Conservation (phyloP, 1,140 invertebrate species). For the Homalodisca vitripennis region DNA sequence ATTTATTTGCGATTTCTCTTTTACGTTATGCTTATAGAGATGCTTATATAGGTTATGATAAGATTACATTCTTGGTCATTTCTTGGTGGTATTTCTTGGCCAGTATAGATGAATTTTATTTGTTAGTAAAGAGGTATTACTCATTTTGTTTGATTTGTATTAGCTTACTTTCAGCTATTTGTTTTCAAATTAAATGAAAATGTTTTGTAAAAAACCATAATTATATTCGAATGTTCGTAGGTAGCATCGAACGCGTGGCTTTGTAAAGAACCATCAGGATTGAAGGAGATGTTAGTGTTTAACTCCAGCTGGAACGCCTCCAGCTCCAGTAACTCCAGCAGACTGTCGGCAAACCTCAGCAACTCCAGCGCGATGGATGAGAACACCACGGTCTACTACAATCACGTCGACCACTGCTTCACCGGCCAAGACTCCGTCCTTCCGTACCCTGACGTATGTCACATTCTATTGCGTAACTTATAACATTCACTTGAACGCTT, state of each 20-base stretch:
- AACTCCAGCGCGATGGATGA: background rate
- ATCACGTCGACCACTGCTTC: background rate
- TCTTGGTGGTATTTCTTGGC: too few species aligned
- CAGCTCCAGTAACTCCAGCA: background rate
- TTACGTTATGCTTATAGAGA: too few species aligned
- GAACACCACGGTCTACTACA: background rate
- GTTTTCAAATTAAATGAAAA: too few species aligned
- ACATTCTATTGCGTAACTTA: background rate
- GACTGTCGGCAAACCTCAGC: background rate
- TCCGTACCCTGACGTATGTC: conserved; percentile 5
- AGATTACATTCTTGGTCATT: too few species aligned
- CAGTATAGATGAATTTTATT: too few species aligned
- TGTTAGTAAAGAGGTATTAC: too few species aligned
- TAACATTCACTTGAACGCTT: background rate
- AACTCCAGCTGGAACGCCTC: background rate
- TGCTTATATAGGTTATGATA: too few species aligned
- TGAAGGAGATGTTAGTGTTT: background rate
- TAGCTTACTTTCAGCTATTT: too few species aligned
- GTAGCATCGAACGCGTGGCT: conserved; percentile 21
- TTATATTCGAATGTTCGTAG: too few species aligned
- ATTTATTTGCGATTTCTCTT: too few species aligned
- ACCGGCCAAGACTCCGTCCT: background rate
- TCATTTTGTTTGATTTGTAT: too few species aligned
- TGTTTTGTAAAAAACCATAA: too few species aligned
- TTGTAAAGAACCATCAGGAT: conserved; percentile 7